Evolutionary conservation across 92 coral and sea anemone genomes (phyloP).

Genomic region (Pocillopora meandrina): DNA sequence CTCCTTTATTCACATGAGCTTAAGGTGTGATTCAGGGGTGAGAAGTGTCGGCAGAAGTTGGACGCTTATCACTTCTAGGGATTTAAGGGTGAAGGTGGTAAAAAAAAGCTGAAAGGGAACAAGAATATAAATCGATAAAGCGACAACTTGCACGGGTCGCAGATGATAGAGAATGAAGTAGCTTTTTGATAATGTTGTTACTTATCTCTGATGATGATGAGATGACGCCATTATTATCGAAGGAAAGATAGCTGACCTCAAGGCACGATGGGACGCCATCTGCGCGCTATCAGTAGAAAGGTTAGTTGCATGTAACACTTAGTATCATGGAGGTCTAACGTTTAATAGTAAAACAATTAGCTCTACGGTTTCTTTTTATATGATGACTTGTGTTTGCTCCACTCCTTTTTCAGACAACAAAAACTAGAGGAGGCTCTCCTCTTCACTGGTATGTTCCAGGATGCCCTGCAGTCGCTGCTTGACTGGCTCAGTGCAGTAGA

Average conservation of each 20-base stretch:
- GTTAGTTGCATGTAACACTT: background rate
- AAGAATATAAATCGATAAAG: too few species aligned
- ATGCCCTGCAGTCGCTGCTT: conserved; percentile 96
- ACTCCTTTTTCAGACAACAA: conserved; percentile 79
- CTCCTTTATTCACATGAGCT: too few species aligned
- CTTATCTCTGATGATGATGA: conserved; percentile 25
- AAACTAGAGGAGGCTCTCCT: conserved; percentile 97
- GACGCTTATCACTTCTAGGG: too few species aligned
- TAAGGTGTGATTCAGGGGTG: too few species aligned
- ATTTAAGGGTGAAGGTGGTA: too few species aligned
- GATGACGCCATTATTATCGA: conserved; percentile 87
- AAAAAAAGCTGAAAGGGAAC: too few species aligned
- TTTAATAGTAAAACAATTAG: too few species aligned
- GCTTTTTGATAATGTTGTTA: background rate
- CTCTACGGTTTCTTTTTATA: too few species aligned
- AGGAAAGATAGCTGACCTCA: conserved; percentile 96
- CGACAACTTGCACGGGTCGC: too few species aligned
- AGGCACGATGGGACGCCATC: conserved; percentile 96
- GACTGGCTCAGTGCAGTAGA: conserved; percentile 98
- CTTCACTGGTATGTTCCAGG: conserved; percentile 99
- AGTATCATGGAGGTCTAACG: background rate
- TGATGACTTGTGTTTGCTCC: background rate
- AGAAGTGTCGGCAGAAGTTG: too few species aligned
- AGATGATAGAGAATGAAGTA: background rate
- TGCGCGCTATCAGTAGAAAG: conserved; percentile 96